Conservation (phyloP, 2,113 vertebrate species). For the Tragelaphus buxtoni region DNA sequence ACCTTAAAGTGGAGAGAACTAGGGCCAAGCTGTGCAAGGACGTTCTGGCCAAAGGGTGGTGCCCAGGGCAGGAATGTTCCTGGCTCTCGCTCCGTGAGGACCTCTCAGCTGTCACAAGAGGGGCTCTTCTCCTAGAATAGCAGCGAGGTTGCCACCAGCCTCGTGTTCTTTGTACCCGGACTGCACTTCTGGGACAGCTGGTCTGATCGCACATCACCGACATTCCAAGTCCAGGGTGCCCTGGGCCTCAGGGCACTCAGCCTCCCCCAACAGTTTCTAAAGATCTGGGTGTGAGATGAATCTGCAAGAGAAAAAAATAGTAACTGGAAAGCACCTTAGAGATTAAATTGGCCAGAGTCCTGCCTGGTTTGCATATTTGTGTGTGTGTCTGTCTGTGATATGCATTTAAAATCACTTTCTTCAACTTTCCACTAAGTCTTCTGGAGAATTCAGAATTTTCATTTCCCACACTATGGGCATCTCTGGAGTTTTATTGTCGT, state of each 20-base stretch:
- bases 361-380: background rate
- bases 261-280: background rate
- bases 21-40: background rate
- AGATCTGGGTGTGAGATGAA: background rate
- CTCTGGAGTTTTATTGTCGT: background rate
- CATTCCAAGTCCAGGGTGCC: background rate
- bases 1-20: background rate
- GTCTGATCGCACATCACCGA: background rate
- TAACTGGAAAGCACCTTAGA: background rate
- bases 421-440: background rate
- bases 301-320: background rate
- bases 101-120: constrained; percentile 55
- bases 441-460: background rate
- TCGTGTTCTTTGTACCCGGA: background rate
- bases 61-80: constrained; percentile 18
- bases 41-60: background rate
- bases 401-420: background rate
- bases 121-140: constrained; percentile 52
- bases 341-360: background rate
- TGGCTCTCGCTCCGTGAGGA: background rate
- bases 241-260: background rate
- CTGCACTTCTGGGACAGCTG: constrained; percentile 31
- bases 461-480: background rate
- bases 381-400: background rate
- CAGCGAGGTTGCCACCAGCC: background rate